These are phyloP conservation scores for Thysanoteuthis rhombus DNA, from an alignment of 2,888 invertebrate species.

Conservation along the genomic window DNA sequence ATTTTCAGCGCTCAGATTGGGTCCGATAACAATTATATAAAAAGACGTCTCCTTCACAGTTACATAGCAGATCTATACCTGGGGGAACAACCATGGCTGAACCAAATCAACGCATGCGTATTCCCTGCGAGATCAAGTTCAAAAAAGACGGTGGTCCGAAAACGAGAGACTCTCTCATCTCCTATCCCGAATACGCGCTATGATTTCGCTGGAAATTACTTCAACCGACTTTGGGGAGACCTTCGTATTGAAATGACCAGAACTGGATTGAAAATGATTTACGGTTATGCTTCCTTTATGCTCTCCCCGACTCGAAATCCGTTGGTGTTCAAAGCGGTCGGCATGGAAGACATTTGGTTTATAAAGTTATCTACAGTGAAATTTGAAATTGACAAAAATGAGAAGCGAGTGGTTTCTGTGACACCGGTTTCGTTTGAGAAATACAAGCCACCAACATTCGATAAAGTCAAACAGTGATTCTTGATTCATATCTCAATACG, in stretches of 20 bases:
- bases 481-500: no score
- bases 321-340: background rate
- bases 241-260: background rate
- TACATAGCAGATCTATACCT: slow-evolving; percentile 42
- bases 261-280: background rate
- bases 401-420: background rate
- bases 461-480: background rate
- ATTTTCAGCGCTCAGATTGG: slow-evolving; percentile 44
- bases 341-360: background rate
- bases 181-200: background rate
- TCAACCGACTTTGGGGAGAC: background rate
- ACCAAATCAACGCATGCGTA: background rate
- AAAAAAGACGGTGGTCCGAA: background rate
- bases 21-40: slow-evolving; percentile 33
- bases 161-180: background rate
- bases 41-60: slow-evolving; percentile 35
- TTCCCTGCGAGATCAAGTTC: background rate
- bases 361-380: background rate
- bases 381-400: background rate
- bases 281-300: background rate
- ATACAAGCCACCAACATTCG: background rate
- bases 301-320: background rate
- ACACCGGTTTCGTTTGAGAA: background rate
- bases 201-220: background rate
- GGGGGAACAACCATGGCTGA: slow-evolving; percentile 35